These are phyloP conservation scores for Cryptotis parvus DNA, from an alignment of 2,113 vertebrate genomes.

Conservation along the genomic window DNA sequence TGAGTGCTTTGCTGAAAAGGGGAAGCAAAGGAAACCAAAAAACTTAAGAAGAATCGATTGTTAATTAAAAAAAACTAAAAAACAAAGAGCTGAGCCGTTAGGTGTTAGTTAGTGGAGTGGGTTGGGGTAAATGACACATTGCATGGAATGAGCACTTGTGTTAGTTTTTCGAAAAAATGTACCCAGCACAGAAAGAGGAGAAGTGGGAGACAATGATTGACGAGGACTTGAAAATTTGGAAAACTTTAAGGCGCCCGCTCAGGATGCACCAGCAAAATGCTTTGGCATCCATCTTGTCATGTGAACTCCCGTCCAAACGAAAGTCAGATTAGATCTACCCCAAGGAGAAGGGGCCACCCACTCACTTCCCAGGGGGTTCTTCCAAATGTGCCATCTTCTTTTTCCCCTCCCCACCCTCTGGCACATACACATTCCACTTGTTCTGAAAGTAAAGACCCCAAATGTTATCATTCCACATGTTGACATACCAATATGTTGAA, in stretches of 20 bases:
- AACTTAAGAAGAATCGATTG: slow-evolving; percentile 99
- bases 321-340: slow-evolving; percentile 16
- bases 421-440: not conserved
- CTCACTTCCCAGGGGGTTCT: slow-evolving; percentile 83
- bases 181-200: slow-evolving; percentile 90
- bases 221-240: slow-evolving; percentile 86
- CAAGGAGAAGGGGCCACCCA: slow-evolving; percentile 73
- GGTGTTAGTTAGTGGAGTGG: slow-evolving; percentile 93
- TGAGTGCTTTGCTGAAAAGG: slow-evolving; percentile 99
- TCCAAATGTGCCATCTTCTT: slow-evolving; percentile 19
- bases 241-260: slow-evolving; percentile 77
- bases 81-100: slow-evolving; percentile 97
- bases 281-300: slow-evolving; percentile 69
- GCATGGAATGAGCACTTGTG: slow-evolving; percentile 98
- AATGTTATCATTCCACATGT: not conserved
- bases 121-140: slow-evolving; percentile 98
- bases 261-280: slow-evolving; percentile 62
- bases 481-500: not conserved
- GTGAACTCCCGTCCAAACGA: slow-evolving; percentile 6
- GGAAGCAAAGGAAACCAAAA: slow-evolving; percentile 99
- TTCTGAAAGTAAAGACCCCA: slow-evolving; percentile 48
- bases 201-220: slow-evolving; percentile 88
- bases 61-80: slow-evolving; percentile 99
- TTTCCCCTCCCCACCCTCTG: slow-evolving; percentile 59
- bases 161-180: slow-evolving; percentile 92